Evolutionary conservation across 2,888 invertebrate genomes (phyloP).

Genomic region (Scaptomyza parva): DNA sequence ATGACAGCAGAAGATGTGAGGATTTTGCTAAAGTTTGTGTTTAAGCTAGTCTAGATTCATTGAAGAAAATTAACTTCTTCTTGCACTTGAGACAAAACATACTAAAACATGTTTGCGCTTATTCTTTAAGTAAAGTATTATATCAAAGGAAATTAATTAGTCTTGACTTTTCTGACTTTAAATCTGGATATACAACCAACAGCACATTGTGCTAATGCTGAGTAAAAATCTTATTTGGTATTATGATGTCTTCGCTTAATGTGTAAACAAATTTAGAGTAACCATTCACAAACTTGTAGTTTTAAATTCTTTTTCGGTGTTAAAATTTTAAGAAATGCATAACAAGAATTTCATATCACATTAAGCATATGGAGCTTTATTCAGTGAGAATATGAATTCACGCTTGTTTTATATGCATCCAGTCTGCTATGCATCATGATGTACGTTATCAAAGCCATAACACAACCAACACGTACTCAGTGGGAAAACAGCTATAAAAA

Average conservation of each 20-base stretch:
- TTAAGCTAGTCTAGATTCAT: too few species aligned
- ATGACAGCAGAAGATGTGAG: conserved; percentile 9
- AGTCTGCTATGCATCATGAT: not conserved
- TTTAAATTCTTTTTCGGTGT: not conserved
- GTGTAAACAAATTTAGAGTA: not conserved
- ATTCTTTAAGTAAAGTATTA: too few species aligned
- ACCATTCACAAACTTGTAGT: not conserved
- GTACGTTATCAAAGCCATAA: not conserved
- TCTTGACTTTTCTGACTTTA: not conserved
- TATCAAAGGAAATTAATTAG: conserved; percentile 6
- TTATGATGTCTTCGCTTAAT: conserved; percentile 5
- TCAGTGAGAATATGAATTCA: not conserved
- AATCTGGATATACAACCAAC: not conserved
- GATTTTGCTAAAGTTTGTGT: not conserved
- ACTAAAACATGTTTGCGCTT: too few species aligned
- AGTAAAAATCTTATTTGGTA: conserved; percentile 10
- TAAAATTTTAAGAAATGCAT: too few species aligned
- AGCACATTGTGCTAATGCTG: not conserved
- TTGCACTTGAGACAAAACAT: too few species aligned
- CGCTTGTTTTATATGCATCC: not conserved
- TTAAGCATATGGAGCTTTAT: not conserved
- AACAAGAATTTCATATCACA: not conserved
- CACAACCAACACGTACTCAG: conserved; percentile 5
- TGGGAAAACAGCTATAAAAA: conserved; percentile 10
- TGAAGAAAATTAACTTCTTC: too few species aligned